These are phyloP conservation scores for Antheraea assamensis DNA, from an alignment of 2,888 invertebrate species.

Conservation along the genomic window DNA sequence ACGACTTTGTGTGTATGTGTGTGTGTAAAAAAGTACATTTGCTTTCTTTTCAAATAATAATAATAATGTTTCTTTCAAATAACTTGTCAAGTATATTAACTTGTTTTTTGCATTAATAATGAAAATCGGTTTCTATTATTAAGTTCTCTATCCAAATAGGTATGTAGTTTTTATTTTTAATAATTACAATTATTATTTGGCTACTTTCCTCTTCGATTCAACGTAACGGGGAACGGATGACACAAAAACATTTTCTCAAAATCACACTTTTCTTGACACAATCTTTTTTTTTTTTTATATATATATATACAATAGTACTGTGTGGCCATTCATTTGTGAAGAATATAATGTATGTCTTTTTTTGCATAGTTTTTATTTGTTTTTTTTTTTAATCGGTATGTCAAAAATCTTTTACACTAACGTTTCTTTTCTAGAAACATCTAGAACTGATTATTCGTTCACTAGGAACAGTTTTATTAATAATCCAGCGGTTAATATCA, in stretches of 20 bases:
- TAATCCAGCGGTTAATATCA: not conserved
- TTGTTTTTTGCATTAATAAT: not conserved
- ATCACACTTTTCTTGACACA: not conserved
- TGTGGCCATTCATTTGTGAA: not conserved
- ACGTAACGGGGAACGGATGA: not conserved
- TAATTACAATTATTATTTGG: not conserved
- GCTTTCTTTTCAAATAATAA: not conserved
- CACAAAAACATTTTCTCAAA: not conserved
- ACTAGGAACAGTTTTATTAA: not conserved
- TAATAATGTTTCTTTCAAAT: not conserved
- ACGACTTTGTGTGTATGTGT: too few species aligned
- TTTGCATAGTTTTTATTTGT: not conserved
- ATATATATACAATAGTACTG: not conserved
- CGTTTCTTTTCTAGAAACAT: not conserved
- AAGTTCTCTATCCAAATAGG: not conserved
- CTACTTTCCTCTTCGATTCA: not conserved
- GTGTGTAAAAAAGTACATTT: too few species aligned
- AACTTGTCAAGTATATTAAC: not conserved
- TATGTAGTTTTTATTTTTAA: not conserved
- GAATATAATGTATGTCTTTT: not conserved
- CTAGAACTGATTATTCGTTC: not conserved
- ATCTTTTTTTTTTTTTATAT: not conserved
- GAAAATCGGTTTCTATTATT: not conserved
- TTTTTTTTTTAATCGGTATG: too few species aligned
- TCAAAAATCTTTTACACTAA: not conserved